Evolutionary conservation across 2,888 invertebrate species (phyloP).

Genomic region (Ceramica pisi): DNA sequence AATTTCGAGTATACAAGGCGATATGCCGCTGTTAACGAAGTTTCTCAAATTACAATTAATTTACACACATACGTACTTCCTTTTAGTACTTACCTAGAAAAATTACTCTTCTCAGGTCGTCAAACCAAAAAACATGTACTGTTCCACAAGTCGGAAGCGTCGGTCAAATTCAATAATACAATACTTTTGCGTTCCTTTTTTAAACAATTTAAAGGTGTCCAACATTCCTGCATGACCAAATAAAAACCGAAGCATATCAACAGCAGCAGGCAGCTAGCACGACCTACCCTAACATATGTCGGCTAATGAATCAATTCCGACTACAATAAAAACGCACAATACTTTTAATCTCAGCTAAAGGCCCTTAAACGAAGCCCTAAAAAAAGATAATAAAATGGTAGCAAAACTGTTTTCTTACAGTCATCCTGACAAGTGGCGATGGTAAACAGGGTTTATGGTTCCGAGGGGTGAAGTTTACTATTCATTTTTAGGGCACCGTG

Average conservation of each 20-base stretch:
- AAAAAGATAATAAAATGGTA: constrained; percentile 76
- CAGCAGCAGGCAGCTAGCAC: constrained; percentile 40
- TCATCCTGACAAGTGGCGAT: constrained; percentile 85
- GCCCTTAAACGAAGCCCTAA: constrained; percentile 69
- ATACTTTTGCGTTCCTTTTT: constrained; percentile 19
- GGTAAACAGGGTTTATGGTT: constrained; percentile 84
- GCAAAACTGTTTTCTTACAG: constrained; percentile 79
- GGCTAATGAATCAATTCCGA: constrained; percentile 66
- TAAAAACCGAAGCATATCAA: constrained; percentile 40
- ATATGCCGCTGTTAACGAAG: background rate
- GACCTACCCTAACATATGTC: constrained; percentile 59
- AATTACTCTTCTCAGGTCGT: background rate
- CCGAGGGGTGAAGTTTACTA: constrained; percentile 79
- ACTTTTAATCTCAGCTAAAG: constrained; percentile 71
- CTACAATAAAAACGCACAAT: constrained; percentile 68
- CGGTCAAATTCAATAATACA: constrained; percentile 30
- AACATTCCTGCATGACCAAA: constrained; percentile 42
- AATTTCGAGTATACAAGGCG: background rate
- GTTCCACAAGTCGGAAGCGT: no score
- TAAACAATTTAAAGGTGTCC: constrained; percentile 34
- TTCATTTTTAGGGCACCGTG: constrained; percentile 74
- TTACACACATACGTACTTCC: background rate
- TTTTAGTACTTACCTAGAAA: background rate
- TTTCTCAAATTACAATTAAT: background rate
- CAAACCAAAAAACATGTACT: background rate